phyloP scores from a whole-genome alignment of 1,140 invertebrate genomes.

The Pteromalus puparum region DNA sequence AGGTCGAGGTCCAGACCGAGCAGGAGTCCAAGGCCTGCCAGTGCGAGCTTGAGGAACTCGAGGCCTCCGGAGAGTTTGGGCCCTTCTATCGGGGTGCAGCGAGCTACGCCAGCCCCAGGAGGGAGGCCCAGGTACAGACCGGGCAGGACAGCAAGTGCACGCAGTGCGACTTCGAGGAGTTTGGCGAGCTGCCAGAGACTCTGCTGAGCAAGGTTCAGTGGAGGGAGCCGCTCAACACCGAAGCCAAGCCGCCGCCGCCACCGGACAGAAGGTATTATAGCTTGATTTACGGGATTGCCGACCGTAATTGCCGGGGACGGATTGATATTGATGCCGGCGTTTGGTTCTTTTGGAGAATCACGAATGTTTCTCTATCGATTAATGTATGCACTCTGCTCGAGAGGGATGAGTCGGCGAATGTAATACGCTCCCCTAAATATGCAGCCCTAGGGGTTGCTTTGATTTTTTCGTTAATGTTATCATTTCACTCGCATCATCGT shows the following conservation, averaged over 20 bases:
- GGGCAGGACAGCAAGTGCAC: constrained; percentile 66
- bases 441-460: too few relatives aligned
- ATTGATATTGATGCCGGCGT: too few relatives aligned
- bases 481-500: too few relatives aligned
- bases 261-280: background rate
- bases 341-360: too few relatives aligned
- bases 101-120: constrained; percentile 54
- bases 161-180: constrained; percentile 62
- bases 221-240: background rate
- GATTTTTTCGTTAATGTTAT: too few relatives aligned
- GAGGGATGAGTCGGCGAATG: too few relatives aligned
- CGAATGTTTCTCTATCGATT: too few relatives aligned
- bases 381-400: too few relatives aligned
- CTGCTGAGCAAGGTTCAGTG: background rate
- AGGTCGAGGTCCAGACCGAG: constrained; percentile 62
- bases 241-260: background rate
- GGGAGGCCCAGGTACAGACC: constrained; percentile 67
- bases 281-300: too few relatives aligned
- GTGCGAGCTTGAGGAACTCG: constrained; percentile 54
- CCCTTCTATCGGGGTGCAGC: constrained; percentile 18
- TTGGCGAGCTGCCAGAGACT: constrained; percentile 7
- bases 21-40: constrained; percentile 69
- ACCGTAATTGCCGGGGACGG: too few relatives aligned
- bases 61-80: background rate
- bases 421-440: too few relatives aligned